phyloP scores from a whole-genome alignment of 2,797 vertebrate species.

The Diglossa cyanea region DNA sequence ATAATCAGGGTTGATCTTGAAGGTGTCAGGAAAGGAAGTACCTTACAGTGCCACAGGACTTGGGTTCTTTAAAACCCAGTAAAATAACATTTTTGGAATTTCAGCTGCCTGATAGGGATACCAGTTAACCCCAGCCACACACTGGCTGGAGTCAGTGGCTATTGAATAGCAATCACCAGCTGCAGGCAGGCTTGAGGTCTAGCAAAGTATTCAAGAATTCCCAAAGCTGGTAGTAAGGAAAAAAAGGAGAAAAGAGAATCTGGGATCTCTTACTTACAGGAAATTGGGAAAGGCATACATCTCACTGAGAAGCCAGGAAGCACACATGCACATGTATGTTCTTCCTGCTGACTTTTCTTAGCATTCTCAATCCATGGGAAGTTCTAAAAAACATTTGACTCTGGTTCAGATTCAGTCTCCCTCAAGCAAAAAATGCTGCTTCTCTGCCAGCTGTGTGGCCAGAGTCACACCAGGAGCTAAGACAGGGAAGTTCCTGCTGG shows the following conservation, averaged over 20 bases:
- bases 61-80: not conserved
- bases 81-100: not conserved
- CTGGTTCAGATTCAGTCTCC: not conserved
- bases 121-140: not conserved
- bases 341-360: not conserved
- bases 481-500: not conserved
- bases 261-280: not conserved
- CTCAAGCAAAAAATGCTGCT: not conserved
- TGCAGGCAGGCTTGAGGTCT: not conserved
- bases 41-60: not conserved
- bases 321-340: rapidly evolving
- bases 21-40: not conserved
- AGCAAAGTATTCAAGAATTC: not conserved
- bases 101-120: not conserved
- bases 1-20: not conserved
- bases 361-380: not conserved
- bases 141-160: not conserved
- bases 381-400: not conserved
- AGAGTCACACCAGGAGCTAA: rapidly evolving
- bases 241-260: not conserved
- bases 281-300: not conserved
- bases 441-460: not conserved
- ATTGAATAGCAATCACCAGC: not conserved
- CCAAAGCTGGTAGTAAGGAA: not conserved
- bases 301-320: not conserved